Evolutionary conservation across 2,113 vertebrate genomes (phyloP).

Genomic region (Aptenodytes forsteri): DNA sequence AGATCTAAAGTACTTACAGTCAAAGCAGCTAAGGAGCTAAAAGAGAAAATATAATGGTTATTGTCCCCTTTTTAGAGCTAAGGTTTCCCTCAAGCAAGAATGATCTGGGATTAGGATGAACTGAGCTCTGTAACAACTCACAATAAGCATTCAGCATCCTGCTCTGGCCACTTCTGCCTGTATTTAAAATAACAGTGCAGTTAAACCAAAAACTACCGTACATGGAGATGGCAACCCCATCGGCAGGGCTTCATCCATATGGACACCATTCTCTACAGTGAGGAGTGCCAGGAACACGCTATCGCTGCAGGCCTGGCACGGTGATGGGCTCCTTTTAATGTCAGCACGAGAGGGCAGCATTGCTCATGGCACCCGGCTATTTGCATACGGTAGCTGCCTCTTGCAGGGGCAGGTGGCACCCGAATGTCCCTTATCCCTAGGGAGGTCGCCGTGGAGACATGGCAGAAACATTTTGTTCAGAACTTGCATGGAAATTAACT

Average conservation of each 20-base stretch:
- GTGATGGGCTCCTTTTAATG: not conserved
- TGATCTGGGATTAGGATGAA: not conserved
- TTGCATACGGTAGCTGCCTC: not conserved
- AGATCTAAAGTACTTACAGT: not conserved
- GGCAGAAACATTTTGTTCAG: not conserved
- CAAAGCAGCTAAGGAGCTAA: not conserved
- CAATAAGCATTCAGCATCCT: rapidly evolving
- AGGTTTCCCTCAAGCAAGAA: not conserved
- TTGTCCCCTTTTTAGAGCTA: not conserved
- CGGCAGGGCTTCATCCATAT: not conserved
- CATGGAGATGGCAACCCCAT: rapidly evolving
- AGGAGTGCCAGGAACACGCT: not conserved
- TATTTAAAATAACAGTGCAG: not conserved
- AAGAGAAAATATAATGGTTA: not conserved
- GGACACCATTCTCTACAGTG: not conserved
- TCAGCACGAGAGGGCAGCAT: constrained; percentile 4
- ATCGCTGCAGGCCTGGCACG: not conserved
- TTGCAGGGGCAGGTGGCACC: not conserved
- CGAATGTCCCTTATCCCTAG: not conserved
- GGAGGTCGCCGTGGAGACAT: rapidly evolving
- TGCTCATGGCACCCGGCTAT: not conserved
- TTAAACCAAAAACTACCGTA: rapidly evolving
- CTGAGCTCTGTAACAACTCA: not conserved
- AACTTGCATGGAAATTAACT: not conserved
- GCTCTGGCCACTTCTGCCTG: not conserved